Base-by-base conservation (phyloP, 1,140 invertebrate genomes). In the Heliconius hermathena region DNA sequence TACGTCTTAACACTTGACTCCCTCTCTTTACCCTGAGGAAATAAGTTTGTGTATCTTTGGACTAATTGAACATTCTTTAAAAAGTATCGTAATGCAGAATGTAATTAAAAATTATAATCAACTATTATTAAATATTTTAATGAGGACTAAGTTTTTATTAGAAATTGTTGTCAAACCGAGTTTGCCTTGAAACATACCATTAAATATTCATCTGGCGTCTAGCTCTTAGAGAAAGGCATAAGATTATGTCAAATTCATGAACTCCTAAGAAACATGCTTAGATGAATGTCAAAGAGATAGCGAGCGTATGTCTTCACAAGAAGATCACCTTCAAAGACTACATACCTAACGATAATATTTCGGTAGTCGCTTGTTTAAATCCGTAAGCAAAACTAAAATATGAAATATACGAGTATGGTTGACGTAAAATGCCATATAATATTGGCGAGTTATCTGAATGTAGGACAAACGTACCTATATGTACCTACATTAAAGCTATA, bases 201-300 rank as follows among this genome's bases (percentile, higher is more conserved):
- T 70, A 81, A 81, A 78, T 82, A 84, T 84, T 84, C 78, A 80
- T 73, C 52, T 73, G 74, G 71, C 80, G 80, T 54, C 73, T 82
- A 73, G 77, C 78, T 82, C 80, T 79, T 81, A 78, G 74, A 77
- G 49, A 76, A 78, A 83, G 74, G 73, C 71, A 80, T 77, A 80
- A 80, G 79, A 80, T 80, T 80, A 80, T 80, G 74, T 77, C 79
- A 80, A 80, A 80, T 80, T 80, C 79, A 80, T 80, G 79, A 80
- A 80, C 79, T 76, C 72, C 54, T 74, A 73, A 80, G 71, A 72
- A 72, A 77, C 74, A 80, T 77, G 79, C 75, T 80, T 77, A 80
- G 79, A 80, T 80, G 79, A 77, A 80, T 80, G 79, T 80, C 79
- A 80, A 80, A 80, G 79, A 80, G 79, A 80, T 78, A 80, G 79